These are phyloP conservation scores for Exocentrus adspersus DNA, from an alignment of 2,888 invertebrate genomes.

Conservation along the genomic window DNA sequence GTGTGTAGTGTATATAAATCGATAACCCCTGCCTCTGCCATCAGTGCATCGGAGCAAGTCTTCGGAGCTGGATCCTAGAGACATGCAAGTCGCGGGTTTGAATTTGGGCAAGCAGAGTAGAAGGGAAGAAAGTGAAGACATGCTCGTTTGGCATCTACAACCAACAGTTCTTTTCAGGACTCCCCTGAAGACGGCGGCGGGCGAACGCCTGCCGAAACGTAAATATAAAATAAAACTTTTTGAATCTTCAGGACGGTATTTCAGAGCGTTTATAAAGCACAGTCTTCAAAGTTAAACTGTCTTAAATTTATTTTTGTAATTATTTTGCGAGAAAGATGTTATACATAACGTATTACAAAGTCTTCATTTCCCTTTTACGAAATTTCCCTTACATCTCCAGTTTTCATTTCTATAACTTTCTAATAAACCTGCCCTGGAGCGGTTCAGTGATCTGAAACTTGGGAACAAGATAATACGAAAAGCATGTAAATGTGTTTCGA, in stretches of 20 bases:
- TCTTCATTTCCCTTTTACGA: constrained; percentile 7
- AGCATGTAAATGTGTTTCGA: constrained; percentile 40
- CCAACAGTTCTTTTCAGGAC: no score
- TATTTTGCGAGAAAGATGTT: constrained; percentile 5
- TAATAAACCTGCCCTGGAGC: constrained; percentile 32
- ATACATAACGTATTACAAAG: constrained; percentile 5
- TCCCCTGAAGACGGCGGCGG: no score
- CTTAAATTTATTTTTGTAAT: constrained; percentile 16
- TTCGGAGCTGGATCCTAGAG: no score
- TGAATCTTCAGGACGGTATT: not conserved
- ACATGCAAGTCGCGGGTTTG: no score
- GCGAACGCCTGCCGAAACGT: no score
- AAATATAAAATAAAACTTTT: no score
- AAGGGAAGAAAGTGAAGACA: no score
- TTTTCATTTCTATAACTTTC: constrained; percentile 27
- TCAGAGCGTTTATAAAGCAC: not conserved
- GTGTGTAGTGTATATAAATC: no score
- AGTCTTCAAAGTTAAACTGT: not conserved
- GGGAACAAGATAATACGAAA: constrained; percentile 37
- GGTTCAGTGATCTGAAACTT: constrained; percentile 34
- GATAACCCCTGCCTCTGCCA: no score
- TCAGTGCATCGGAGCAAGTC: no score
- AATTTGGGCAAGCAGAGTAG: no score
- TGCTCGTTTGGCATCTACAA: no score
- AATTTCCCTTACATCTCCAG: not conserved